These are phyloP conservation scores for Merops nubicus DNA, from an alignment of 2,113 vertebrate species.

Conservation along the genomic window DNA sequence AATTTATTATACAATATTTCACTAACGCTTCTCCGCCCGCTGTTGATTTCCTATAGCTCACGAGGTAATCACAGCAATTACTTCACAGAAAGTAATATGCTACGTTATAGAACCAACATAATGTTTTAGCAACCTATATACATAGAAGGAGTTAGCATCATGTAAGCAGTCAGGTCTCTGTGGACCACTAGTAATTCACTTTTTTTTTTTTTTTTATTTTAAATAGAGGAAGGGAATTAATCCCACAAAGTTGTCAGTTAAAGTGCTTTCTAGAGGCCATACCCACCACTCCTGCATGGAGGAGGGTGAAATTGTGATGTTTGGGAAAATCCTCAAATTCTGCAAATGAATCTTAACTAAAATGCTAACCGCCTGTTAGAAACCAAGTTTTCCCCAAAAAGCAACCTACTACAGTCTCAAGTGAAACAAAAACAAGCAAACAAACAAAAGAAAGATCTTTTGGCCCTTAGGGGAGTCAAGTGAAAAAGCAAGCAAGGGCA, in stretches of 20 bases:
- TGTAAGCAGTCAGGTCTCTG: background rate
- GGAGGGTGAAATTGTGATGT: background rate
- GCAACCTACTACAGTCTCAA: background rate
- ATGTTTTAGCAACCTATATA: background rate
- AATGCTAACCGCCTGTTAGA: background rate
- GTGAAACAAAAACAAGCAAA: background rate
- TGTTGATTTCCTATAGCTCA: conserved; percentile 10
- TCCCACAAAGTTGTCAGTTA: background rate
- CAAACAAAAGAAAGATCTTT: background rate
- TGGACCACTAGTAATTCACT: background rate
- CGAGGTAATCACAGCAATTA: conserved; percentile 20
- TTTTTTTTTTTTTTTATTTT: background rate
- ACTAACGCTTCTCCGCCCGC: conserved; percentile 5
- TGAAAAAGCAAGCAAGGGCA: background rate
- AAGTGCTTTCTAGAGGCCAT: background rate
- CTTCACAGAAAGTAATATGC: background rate
- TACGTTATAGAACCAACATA: background rate
- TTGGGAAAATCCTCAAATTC: background rate
- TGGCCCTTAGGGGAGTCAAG: background rate
- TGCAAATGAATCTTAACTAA: background rate
- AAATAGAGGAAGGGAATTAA: background rate
- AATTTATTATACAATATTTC: conserved; percentile 4
- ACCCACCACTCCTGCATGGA: background rate
- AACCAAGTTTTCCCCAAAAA: background rate
- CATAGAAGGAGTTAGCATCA: background rate